phyloP scores from a whole-genome alignment of 2,797 vertebrate genomes.

The Dromococcyx pavoninus region DNA sequence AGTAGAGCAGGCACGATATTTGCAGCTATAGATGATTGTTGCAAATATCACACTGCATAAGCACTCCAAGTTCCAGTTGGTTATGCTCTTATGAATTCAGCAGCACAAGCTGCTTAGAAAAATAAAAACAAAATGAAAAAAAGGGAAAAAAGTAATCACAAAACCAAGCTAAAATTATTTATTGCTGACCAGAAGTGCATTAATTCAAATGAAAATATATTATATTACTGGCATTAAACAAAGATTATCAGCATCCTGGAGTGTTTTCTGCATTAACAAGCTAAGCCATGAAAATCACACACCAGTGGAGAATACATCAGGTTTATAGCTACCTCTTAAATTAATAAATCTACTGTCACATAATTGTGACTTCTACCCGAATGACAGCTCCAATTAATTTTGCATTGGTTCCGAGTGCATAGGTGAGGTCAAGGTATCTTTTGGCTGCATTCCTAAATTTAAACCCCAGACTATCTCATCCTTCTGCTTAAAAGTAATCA shows the following conservation, averaged over 20 bases:
- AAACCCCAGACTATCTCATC: conserved; percentile 30
- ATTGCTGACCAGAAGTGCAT: neutral
- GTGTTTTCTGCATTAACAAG: neutral
- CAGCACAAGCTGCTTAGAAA: neutral
- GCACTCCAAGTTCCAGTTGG: neutral
- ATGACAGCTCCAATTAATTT: conserved; percentile 52
- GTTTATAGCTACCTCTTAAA: conserved; percentile 11
- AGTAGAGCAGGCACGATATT: neutral
- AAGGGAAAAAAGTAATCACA: neutral
- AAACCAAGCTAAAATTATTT: neutral
- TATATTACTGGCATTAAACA: neutral
- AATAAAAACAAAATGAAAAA: neutral
- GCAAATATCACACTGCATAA: neutral
- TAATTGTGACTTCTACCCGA: conserved; percentile 52
- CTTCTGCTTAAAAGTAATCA: conserved; percentile 59
- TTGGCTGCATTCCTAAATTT: conserved; percentile 59
- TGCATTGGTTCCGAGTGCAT: conserved; percentile 19
- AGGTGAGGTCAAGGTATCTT: conserved; percentile 62
- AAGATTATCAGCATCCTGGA: neutral
- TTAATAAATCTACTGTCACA: conserved; percentile 62
- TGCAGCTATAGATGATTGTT: neutral
- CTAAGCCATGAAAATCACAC: neutral
- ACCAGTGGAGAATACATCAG: neutral
- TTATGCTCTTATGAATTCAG: neutral
- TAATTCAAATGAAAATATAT: conserved; percentile 29